phyloP scores from a whole-genome alignment of 2,797 vertebrate genomes.

The Sebastes diaconus region DNA sequence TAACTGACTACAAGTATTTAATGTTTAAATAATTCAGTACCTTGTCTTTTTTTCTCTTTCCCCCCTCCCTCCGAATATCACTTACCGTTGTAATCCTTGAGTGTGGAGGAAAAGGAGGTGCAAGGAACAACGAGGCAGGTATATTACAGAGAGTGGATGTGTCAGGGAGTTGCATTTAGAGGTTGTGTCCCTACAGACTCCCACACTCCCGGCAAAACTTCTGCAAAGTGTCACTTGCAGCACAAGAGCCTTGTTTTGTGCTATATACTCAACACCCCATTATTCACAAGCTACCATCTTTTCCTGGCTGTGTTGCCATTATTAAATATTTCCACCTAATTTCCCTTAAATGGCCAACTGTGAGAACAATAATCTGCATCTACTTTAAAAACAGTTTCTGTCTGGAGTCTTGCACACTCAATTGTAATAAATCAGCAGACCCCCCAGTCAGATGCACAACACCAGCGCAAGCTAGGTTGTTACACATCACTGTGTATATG shows the following conservation, averaged over 20 bases:
- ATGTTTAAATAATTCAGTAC: background rate
- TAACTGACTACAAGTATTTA: background rate
- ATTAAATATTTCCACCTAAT: conserved; percentile 38
- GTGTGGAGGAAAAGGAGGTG: background rate
- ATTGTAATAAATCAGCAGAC: conserved; percentile 1
- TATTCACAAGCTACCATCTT: conserved; percentile 13
- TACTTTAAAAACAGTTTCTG: conserved; percentile 4
- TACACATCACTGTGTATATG: background rate
- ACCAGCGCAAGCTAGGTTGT: background rate
- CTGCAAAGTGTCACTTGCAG: background rate
- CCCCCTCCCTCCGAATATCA: background rate
- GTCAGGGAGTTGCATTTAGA: background rate
- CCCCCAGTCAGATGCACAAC: background rate
- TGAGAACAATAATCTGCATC: conserved; percentile 17
- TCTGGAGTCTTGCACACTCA: background rate
- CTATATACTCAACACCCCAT: background rate
- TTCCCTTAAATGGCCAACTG: conserved; percentile 13
- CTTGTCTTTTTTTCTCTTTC: background rate
- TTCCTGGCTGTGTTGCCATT: conserved; percentile 15
- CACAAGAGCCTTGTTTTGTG: background rate
- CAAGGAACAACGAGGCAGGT: background rate
- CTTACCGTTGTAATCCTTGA: background rate
- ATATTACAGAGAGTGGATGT: background rate
- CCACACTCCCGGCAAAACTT: background rate
- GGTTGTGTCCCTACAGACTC: background rate